Conservation (phyloP, 2,797 vertebrate genomes). For the Picus viridis region DNA sequence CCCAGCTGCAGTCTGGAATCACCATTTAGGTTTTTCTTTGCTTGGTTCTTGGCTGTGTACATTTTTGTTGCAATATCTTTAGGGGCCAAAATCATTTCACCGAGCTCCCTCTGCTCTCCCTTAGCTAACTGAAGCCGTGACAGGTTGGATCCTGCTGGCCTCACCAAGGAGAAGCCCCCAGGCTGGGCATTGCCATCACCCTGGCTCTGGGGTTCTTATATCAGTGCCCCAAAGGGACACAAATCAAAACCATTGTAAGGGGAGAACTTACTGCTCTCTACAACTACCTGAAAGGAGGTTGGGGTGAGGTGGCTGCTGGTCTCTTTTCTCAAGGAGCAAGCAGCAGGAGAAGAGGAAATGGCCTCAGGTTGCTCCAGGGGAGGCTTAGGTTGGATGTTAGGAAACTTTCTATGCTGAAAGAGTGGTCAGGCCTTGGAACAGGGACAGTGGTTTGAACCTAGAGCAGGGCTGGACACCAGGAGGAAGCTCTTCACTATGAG, state of each 20-base stretch:
- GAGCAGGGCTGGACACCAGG: too few relatives aligned
- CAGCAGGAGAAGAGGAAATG: too few relatives aligned
- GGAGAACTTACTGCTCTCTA: too few relatives aligned
- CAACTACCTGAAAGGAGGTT: too few relatives aligned
- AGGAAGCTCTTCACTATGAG: too few relatives aligned
- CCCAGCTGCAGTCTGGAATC: background rate
- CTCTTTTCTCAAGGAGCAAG: too few relatives aligned
- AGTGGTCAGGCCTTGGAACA: too few relatives aligned
- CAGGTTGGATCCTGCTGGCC: background rate
- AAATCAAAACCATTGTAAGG: background rate
- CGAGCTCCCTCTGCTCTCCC: background rate
- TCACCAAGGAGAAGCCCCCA: background rate
- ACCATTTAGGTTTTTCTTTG: background rate
- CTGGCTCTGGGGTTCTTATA: background rate
- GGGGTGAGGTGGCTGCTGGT: too few relatives aligned
- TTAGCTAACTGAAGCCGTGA: rapidly evolving
- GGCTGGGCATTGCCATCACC: background rate
- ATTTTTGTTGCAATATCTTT: background rate
- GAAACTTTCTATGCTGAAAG: too few relatives aligned
- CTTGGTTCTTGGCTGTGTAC: background rate
- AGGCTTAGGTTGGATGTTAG: too few relatives aligned
- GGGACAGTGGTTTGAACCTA: too few relatives aligned
- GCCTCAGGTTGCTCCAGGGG: too few relatives aligned
- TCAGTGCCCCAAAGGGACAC: background rate
- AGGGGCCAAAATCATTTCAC: background rate